phyloP scores from a whole-genome alignment of 2,113 vertebrate species.

The Chaetops frenatus region DNA sequence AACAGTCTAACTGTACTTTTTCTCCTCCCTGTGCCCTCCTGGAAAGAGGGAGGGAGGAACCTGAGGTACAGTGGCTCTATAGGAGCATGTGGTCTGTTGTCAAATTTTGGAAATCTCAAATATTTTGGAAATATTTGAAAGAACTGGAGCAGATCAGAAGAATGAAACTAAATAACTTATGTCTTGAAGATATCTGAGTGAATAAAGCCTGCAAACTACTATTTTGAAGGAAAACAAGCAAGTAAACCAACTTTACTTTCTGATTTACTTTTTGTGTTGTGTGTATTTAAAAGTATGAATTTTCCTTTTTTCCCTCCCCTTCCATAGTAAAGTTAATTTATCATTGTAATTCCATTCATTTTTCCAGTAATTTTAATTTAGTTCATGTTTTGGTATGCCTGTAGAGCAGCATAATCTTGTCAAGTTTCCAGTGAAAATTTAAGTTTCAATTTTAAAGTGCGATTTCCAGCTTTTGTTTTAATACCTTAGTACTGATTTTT shows the following conservation, averaged over 20 bases:
- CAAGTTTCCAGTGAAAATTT: neutral
- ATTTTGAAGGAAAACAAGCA: neutral
- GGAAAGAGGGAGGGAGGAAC: neutral
- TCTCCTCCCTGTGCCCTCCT: neutral
- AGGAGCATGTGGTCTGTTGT: neutral
- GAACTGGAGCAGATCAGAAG: neutral
- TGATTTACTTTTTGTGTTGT: neutral
- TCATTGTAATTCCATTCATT: neutral
- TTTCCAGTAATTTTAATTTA: neutral
- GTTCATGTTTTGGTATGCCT: neutral
- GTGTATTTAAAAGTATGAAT: neutral
- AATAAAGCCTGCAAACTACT: slow-evolving; percentile 16
- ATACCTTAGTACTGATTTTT: neutral
- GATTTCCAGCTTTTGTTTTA: neutral
- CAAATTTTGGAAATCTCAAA: neutral
- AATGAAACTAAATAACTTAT: neutral
- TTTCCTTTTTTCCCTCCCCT: neutral
- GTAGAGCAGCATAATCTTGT: neutral
- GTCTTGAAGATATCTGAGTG: neutral
- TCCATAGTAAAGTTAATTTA: neutral
- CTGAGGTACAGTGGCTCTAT: neutral
- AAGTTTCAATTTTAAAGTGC: neutral
- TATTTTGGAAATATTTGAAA: slow-evolving; percentile 4
- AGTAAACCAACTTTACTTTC: neutral
- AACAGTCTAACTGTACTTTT: neutral